Conservation (phyloP, 2,113 vertebrate genomes). For the Dunckerocampus dactyliophorus region DNA sequence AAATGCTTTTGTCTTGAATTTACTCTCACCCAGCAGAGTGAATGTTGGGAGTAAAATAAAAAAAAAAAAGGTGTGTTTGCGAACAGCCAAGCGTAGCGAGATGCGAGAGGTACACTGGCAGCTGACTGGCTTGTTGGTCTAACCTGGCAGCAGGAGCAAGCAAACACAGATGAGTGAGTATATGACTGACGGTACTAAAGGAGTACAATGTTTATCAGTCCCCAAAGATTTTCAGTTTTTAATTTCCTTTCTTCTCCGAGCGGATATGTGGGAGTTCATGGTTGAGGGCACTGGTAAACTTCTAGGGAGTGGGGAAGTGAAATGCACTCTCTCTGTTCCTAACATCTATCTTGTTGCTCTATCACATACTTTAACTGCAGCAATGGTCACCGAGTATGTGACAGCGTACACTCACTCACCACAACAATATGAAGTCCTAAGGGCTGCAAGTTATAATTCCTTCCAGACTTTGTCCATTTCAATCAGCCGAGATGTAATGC, state of each 20-base stretch:
- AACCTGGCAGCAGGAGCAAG: slow-evolving; percentile 33
- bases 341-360: slow-evolving; percentile 13
- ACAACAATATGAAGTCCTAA: no score
- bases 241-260: slow-evolving; percentile 38
- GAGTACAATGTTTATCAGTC: slow-evolving; percentile 32
- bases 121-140: slow-evolving; percentile 49
- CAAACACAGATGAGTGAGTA: slow-evolving; percentile 21
- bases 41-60: background rate
- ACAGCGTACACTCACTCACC: no score
- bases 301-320: slow-evolving; percentile 38
- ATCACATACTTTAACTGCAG: no score
- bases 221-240: slow-evolving; percentile 23
- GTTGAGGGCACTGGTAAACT: slow-evolving; percentile 10
- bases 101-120: slow-evolving; percentile 46
- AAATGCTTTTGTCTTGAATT: no score
- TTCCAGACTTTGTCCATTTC: no score
- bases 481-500: no score
- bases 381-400: no score
- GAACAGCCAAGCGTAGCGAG: slow-evolving; percentile 30
- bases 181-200: slow-evolving; percentile 26
- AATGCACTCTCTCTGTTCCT: slow-evolving; percentile 14
- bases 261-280: slow-evolving; percentile 3
- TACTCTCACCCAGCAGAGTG: background rate
- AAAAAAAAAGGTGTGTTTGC: slow-evolving; percentile 13
- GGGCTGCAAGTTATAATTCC: no score